Percentiles rank a stretch among this genome's conserved stretches.
Conservation (phyloP, 1,140 invertebrate species). For the Drosophila rufa region DNA sequence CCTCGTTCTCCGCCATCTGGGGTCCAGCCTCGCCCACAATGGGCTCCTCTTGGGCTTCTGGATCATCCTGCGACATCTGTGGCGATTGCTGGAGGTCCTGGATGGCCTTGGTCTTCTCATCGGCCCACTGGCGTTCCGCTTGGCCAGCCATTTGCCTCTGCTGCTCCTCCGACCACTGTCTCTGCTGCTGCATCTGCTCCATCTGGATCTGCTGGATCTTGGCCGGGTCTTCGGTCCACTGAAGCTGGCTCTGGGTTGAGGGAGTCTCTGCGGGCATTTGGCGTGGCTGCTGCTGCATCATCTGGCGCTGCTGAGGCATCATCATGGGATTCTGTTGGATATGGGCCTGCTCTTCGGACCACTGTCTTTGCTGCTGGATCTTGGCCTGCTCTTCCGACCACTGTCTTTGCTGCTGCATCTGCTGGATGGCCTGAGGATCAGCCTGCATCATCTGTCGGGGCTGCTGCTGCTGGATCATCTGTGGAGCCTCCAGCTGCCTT, state of each 20-base stretch:
- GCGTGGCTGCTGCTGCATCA: conserved; percentile 3
- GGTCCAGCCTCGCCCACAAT: conserved; percentile 64
- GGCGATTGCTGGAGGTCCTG: conserved; percentile 12
- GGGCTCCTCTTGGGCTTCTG: not conserved
- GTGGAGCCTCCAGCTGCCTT: conserved; percentile 16
- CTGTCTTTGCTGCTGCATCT: not conserved
- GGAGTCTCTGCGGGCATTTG: not conserved
- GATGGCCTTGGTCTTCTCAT: conserved; percentile 11
- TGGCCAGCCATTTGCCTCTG: conserved; percentile 4
- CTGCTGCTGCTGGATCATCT: conserved; percentile 8
- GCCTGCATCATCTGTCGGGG: conserved; percentile 17
- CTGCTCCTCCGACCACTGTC: not conserved
- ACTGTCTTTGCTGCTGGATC: not conserved
- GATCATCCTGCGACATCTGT: not conserved
- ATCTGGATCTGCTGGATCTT: conserved; percentile 6
- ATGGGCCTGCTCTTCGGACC: no score
- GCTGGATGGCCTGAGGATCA: conserved; percentile 17
- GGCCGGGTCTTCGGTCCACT: conserved; percentile 14
- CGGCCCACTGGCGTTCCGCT: conserved; percentile 12
- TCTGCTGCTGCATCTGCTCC: conserved; percentile 15
- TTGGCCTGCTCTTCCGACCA: not conserved
- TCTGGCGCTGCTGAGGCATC: conserved; percentile 22
- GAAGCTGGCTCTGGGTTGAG: not conserved
- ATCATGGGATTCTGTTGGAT: conserved; percentile 19
- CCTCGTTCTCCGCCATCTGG: conserved; percentile 60